These are phyloP conservation scores for Intellagama lesueurii DNA, from an alignment of 2,797 vertebrate genomes.

Conservation along the genomic window DNA sequence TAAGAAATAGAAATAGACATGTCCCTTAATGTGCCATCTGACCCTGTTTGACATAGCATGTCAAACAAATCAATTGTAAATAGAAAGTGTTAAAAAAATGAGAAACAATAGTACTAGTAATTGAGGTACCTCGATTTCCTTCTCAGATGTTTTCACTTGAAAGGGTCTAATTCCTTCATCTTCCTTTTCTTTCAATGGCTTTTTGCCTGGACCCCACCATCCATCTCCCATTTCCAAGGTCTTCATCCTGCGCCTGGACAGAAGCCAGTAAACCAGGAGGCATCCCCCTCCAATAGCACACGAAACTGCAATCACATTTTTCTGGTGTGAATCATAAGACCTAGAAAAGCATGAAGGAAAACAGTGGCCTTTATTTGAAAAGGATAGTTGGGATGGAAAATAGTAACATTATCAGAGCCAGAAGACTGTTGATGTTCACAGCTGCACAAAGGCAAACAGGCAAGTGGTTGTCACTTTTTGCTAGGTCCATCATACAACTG, in stretches of 20 bases:
- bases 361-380: neutral
- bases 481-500: too few species aligned
- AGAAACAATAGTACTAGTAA: neutral
- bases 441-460: too few species aligned
- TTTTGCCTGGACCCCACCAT: constrained; percentile 87
- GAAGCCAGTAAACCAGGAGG: constrained; percentile 78
- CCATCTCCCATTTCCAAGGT: constrained; percentile 84
- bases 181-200: constrained; percentile 70
- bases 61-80: neutral
- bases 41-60: neutral
- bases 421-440: too few species aligned
- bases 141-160: constrained; percentile 81
- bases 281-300: constrained; percentile 77
- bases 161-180: constrained; percentile 79
- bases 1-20: too few species aligned
- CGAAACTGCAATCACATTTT: constrained; percentile 70
- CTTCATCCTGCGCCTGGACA: constrained; percentile 70
- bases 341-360: constrained; percentile 43
- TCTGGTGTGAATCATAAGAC: constrained; percentile 67
- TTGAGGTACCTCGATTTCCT: constrained; percentile 81
- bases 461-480: too few species aligned
- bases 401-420: neutral
- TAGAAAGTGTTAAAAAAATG: neutral
- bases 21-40: too few species aligned
- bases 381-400: neutral